These are phyloP conservation scores for Beris morrisii DNA, from an alignment of 2,888 invertebrate species.

Conservation along the genomic window DNA sequence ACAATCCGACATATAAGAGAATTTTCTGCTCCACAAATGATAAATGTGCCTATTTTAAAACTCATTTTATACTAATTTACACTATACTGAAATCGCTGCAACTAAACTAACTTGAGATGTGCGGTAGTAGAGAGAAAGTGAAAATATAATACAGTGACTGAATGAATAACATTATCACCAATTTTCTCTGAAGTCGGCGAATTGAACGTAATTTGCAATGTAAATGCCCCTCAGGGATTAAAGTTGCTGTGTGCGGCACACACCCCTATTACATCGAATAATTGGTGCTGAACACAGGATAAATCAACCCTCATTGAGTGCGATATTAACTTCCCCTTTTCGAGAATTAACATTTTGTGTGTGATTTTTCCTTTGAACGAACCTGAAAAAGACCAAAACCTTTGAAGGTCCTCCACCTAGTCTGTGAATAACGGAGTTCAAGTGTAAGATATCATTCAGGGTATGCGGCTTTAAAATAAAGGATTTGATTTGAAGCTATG, in stretches of 20 bases:
- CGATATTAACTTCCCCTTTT: neutral
- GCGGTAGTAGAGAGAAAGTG: neutral
- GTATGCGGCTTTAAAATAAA: too few species aligned
- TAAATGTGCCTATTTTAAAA: too few species aligned
- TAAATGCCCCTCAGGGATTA: constrained; percentile 29
- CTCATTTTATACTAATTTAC: too few species aligned
- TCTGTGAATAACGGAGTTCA: too few species aligned
- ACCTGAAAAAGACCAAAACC: too few species aligned
- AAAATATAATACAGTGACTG: constrained; percentile 4
- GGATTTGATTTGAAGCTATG: too few species aligned
- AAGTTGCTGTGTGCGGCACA: neutral
- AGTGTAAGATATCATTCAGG: too few species aligned
- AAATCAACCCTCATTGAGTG: constrained; percentile 28
- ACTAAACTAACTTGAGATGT: too few species aligned
- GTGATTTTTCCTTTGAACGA: constrained; percentile 7
- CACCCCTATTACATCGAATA: constrained; percentile 28
- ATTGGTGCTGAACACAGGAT: constrained; percentile 25
- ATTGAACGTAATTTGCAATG: constrained; percentile 25
- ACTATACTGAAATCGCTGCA: too few species aligned
- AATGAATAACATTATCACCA: constrained; percentile 27
- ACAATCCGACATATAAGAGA: too few species aligned
- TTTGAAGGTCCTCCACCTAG: too few species aligned
- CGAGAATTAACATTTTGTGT: constrained; percentile 24
- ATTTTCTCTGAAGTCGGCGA: constrained; percentile 22
- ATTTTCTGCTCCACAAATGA: too few species aligned